Conservation (phyloP, 1,140 invertebrate genomes). For the Bombus sylvicola region DNA sequence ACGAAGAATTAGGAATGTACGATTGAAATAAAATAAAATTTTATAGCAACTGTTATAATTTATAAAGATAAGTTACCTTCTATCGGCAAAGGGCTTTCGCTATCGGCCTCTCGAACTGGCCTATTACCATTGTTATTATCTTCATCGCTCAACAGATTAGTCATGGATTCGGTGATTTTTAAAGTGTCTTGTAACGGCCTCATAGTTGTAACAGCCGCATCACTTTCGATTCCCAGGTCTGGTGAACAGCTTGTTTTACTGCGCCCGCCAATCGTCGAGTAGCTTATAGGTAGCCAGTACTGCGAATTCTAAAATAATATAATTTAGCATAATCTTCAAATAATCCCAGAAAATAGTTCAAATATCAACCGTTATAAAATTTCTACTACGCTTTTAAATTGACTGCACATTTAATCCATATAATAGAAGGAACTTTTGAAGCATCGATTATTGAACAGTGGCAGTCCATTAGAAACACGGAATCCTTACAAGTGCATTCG, state of each 20-base stretch:
- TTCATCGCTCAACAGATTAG: constrained; percentile 82
- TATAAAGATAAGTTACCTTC: constrained; percentile 71
- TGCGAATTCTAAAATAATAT: constrained; percentile 66
- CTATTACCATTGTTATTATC: constrained; percentile 70
- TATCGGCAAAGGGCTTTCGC: constrained; percentile 76
- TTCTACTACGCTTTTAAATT: too few relatives aligned
- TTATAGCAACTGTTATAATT: neutral
- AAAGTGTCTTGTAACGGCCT: constrained; percentile 82
- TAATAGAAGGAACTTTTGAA: too few relatives aligned
- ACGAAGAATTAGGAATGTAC: neutral
- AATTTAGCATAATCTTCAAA: too few relatives aligned
- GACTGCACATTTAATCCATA: too few relatives aligned
- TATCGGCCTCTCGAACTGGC: constrained; percentile 69
- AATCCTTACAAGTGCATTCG: too few relatives aligned
- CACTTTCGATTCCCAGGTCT: constrained; percentile 89
- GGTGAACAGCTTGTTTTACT: constrained; percentile 86
- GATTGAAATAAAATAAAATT: neutral
- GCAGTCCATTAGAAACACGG: too few relatives aligned
- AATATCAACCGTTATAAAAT: too few relatives aligned
- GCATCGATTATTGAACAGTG: too few relatives aligned
- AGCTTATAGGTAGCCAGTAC: constrained; percentile 76
- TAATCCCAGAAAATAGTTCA: too few relatives aligned
- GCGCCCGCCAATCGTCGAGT: constrained; percentile 67
- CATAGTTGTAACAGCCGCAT: constrained; percentile 81
- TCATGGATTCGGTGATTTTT: constrained; percentile 84